Conservation (phyloP, 2,888 invertebrate genomes). For the Ophion costatus region DNA sequence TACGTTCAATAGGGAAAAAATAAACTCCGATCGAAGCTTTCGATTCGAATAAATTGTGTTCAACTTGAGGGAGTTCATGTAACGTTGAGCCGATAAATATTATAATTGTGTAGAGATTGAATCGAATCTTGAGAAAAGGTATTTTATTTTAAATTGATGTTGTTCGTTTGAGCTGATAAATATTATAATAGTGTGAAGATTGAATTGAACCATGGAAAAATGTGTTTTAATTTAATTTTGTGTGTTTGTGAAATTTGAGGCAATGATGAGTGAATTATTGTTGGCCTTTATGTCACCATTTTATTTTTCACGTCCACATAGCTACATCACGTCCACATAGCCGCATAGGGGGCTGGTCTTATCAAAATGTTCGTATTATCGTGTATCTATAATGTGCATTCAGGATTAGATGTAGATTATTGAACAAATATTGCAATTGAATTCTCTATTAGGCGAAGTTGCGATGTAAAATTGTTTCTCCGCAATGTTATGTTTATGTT, state of each 20-base stretch:
- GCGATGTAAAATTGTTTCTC: too few relatives aligned
- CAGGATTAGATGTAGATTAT: not conserved
- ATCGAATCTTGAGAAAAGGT: not conserved
- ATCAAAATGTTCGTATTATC: too few relatives aligned
- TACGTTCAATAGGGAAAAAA: conserved; percentile 38
- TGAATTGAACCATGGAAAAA: not conserved
- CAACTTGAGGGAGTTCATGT: not conserved
- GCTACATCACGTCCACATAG: too few relatives aligned
- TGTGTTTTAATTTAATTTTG: not conserved
- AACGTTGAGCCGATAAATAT: not conserved
- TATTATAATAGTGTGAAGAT: not conserved
- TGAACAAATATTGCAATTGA: not conserved
- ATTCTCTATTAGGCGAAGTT: not conserved
- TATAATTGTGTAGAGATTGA: not conserved
- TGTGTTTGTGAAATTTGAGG: not conserved
- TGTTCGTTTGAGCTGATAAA: not conserved
- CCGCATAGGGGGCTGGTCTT: too few relatives aligned
- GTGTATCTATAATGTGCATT: not conserved
- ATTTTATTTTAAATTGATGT: not conserved
- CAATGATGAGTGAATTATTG: not conserved
- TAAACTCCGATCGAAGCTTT: not conserved
- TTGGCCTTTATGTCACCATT: not conserved
- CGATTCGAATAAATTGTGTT: conserved; percentile 20
- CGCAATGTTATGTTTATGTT: too few relatives aligned
- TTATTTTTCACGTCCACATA: not conserved